phyloP scores from a whole-genome alignment of 2,113 vertebrate genomes.

The Sceloporus undulatus region DNA sequence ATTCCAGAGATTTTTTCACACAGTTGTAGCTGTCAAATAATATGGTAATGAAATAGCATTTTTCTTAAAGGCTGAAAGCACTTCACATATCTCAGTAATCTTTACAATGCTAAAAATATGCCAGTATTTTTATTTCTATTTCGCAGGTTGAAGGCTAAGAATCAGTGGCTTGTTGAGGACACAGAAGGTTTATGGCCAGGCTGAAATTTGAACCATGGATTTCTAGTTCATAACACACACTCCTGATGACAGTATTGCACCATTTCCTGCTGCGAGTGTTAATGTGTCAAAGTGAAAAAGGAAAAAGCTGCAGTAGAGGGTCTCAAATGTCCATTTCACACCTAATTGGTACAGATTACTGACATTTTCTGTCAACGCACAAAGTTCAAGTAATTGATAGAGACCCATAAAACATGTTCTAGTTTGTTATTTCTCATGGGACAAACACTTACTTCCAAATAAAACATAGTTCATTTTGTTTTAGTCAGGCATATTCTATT shows the following conservation, averaged over 20 bases:
- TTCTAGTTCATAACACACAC: neutral
- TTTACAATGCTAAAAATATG: neutral
- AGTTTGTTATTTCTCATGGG: too few species aligned
- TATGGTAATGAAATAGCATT: neutral
- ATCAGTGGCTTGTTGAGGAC: neutral
- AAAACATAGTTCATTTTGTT: too few species aligned
- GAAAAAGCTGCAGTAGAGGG: neutral
- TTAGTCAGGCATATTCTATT: too few species aligned
- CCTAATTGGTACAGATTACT: neutral
- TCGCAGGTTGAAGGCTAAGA: neutral
- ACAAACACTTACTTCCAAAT: too few species aligned
- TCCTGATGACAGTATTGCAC: neutral
- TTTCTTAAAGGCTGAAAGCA: neutral
- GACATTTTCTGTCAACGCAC: neutral
- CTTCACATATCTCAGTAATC: neutral
- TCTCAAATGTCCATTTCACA: neutral
- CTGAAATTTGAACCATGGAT: neutral
- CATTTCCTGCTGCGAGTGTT: neutral
- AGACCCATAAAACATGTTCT: neutral
- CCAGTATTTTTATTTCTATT: neutral
- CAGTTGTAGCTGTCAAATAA: neutral
- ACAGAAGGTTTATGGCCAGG: neutral
- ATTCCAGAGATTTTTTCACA: neutral
- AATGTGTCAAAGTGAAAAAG: neutral
- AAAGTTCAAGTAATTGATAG: neutral